Conservation (phyloP, 2,113 vertebrate genomes). For the Cranoglanis bouderius region DNA sequence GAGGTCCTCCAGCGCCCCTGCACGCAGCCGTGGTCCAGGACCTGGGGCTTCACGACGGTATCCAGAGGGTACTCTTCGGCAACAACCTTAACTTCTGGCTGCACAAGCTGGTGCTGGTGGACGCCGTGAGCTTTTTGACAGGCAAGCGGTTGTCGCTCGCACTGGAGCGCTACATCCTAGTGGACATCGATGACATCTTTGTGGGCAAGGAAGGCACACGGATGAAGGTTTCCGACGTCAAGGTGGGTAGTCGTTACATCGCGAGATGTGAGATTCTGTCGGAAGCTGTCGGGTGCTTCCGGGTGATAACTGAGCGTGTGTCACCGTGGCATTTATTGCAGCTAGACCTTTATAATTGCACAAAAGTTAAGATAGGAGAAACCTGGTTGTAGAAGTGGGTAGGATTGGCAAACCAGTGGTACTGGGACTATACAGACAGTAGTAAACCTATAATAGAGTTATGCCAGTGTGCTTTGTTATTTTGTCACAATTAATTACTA, state of each 20-base stretch:
- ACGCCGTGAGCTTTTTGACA: slow-evolving; percentile 84
- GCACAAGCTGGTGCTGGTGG: slow-evolving; percentile 85
- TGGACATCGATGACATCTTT: slow-evolving; percentile 89
- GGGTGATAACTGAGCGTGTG: background rate
- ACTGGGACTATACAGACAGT: background rate
- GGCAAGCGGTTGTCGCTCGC: slow-evolving; percentile 83
- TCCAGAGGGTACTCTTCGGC: slow-evolving; percentile 86
- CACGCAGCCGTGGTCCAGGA: slow-evolving; percentile 87
- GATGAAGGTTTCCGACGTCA: slow-evolving; percentile 88
- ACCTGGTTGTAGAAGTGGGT: background rate
- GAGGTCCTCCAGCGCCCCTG: slow-evolving; percentile 73
- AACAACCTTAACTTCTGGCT: slow-evolving; percentile 91
- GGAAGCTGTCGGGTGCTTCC: background rate
- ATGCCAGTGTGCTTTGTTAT: background rate
- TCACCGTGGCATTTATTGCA: background rate
- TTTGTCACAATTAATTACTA: background rate
- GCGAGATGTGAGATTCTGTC: background rate
- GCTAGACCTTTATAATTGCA: background rate
- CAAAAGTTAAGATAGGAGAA: background rate
- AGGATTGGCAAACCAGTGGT: background rate
- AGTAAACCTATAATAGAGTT: background rate
- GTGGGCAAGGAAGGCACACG: slow-evolving; percentile 89
- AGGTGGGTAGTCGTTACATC: slow-evolving; percentile 69
- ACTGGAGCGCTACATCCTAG: slow-evolving; percentile 84
- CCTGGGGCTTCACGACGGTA: slow-evolving; percentile 85